Percentiles rank a stretch among this genome's conserved stretches.
phyloP scores from a whole-genome alignment of 2,113 vertebrate species.

The Ictalurus furcatus region DNA sequence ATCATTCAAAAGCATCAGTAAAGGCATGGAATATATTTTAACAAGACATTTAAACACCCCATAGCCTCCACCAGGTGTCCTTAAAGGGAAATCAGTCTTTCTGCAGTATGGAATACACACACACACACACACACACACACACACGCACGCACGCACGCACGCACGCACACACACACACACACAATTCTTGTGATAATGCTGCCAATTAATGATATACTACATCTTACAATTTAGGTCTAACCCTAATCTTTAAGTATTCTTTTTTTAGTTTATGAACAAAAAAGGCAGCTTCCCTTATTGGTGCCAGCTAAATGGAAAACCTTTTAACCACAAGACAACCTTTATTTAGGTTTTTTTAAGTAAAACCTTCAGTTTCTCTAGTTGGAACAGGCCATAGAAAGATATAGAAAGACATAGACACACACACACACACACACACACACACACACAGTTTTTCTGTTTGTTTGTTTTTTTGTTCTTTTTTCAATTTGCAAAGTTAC shows the following conservation, averaged over 20 bases:
- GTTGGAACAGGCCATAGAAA: no score
- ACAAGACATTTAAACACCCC: background rate
- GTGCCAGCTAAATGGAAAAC: background rate
- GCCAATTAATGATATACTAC: background rate
- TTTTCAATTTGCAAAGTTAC: no score
- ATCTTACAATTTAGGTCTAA: background rate
- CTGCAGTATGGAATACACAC: background rate
- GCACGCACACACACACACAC: no score
- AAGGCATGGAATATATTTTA: background rate
- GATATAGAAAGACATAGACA: background rate
- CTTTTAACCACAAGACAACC: background rate
- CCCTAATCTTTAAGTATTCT: background rate
- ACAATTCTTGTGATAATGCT: no score
- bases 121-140: background rate
- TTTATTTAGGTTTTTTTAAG: background rate
- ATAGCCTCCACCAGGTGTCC: background rate
- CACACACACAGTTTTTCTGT: no score
- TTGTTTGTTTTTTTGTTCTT: no score
- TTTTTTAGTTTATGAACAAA: background rate
- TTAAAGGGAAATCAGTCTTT: background rate
- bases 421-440: no score
- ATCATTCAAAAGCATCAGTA: background rate
- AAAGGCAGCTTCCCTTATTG: background rate
- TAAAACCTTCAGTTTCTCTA: background rate
- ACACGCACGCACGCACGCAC: background rate